Base-by-base conservation (phyloP, 2,797 vertebrate species). In the Scleropages formosus region DNA sequence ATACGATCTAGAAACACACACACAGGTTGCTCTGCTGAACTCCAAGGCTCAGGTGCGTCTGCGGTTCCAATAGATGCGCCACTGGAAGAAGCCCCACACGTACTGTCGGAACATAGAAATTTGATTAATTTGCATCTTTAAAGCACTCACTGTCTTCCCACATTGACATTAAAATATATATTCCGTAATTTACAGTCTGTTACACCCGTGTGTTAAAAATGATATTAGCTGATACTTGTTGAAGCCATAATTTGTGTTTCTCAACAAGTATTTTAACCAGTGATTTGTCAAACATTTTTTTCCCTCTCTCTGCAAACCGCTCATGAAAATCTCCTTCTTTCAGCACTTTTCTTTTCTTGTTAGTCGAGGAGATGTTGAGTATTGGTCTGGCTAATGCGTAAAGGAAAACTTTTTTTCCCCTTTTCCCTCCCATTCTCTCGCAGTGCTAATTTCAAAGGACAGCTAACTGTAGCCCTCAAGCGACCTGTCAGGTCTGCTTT, bases 401-500 rank as follows among this genome's bases (percentile, higher is more conserved):
- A 60, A 58, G 61, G 61, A 12, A 51, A 0, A 0, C 26, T 70
- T 58, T 4, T 74, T 31, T n/a, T 71, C 58, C 31, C 31, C 18
- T 8, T 31, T 27, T 12, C 31, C 18, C 56, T 4, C 75, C 59
- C 62, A 68, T 74, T 75, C 73, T 69, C 64, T 60, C 72, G 75
- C 73, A 20, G 39, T 77, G 61, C 62, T 83, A 82, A 85, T 82
- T 73, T 76, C 68, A 71, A 80, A 63, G 59, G 79, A 74, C 78
- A 80, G 75, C 77, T 78, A 39, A 49, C 46, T 26, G 73, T 73
- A 66, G n/a, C 77, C 76, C 69, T 72, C 26, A 78, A 63, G 18
- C 39, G 31, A 46, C 44, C 81, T 91, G 91, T 91, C 91, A 89
- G 76, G 81, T 91, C 82, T 84, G 86, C 77, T 91, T 91, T 91